Evolutionary conservation across 2,888 invertebrate species (phyloP), one percentile per base, ranked within the genome.

Genomic region (Pterobdella sp.): DNA sequence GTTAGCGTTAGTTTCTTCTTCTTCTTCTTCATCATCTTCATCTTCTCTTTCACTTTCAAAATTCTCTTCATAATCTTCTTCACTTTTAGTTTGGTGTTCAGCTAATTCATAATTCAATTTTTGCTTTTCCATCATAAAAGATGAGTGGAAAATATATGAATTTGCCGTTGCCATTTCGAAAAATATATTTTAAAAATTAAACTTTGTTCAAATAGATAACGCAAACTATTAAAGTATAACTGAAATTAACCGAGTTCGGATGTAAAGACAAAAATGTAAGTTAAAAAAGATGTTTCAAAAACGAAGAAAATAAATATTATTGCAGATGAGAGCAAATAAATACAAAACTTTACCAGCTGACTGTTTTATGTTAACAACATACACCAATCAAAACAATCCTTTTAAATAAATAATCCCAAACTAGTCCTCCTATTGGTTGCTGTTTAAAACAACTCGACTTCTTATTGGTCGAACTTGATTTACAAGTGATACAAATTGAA

Each of bases 391-490:
- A 56, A 56, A 56, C 60, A 56, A 56, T 7, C n/a, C n/a, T 22
- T 56, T 22, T n/a, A 56, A 56, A 56, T 56, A 56, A 56, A 56
- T 56, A 56, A 56, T 56, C 60, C 18, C 26, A 56, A 7, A 7
- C 60, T 22, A 7, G 7, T 3, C n/a, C 60, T 56, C 60, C 60
- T 56, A 56, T 56, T 56, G 60, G 60, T 56, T 4, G 3, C n/a
- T 3, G 18, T 56, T 26, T 18, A 56, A 56, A 56, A 56, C 60
- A 56, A 56, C 60, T 56, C 60, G 60, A 14, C n/a, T n/a, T 56
- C 26, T 26, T 56, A 56, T 56, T 56, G 60, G 60, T 56, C 60
- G 60, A 56, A 56, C n/a, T 26, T 56, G 60, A 56, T 56, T 56
- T 56, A 56, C 18, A 56, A 56, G 60, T 56, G 60, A 56, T 56